Conservation (phyloP, 2,113 vertebrate species). For the Nibea coibor region DNA sequence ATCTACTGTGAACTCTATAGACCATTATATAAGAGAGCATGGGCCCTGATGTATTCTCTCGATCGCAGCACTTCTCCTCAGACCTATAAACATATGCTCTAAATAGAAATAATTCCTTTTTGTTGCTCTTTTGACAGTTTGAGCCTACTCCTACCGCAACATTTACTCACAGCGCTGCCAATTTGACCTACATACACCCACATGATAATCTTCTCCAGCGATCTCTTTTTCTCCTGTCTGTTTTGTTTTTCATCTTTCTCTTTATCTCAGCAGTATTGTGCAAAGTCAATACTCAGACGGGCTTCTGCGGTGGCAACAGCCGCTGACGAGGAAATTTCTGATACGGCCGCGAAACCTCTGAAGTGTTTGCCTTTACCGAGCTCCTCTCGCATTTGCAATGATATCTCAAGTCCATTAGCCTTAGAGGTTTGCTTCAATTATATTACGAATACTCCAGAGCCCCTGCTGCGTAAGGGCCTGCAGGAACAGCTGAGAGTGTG, state of each 20-base stretch:
- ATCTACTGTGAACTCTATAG: not conserved
- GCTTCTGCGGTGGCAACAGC: not conserved
- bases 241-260: constrained; percentile 4
- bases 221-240: not conserved
- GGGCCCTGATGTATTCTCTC: not conserved
- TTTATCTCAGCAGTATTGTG: not conserved
- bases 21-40: too few relatives aligned
- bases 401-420: constrained; percentile 77
- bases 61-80: not conserved
- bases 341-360: constrained; percentile 1
- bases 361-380: constrained; percentile 29
- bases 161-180: not conserved
- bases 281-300: constrained; percentile 13
- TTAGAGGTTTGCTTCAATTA: constrained; percentile 69
- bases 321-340: not conserved
- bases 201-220: not conserved
- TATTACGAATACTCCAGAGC: constrained; percentile 54
- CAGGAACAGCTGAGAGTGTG: constrained; percentile 62
- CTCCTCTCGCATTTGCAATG: constrained; percentile 35
- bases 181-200: constrained; percentile 10
- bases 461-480: constrained; percentile 67
- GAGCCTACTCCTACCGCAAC: not conserved
- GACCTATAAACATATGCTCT: not conserved
- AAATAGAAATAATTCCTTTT: not conserved
- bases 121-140: not conserved